Evolutionary conservation across 2,797 vertebrate genomes (phyloP).

Genomic region (Sebastolobus alascanus): DNA sequence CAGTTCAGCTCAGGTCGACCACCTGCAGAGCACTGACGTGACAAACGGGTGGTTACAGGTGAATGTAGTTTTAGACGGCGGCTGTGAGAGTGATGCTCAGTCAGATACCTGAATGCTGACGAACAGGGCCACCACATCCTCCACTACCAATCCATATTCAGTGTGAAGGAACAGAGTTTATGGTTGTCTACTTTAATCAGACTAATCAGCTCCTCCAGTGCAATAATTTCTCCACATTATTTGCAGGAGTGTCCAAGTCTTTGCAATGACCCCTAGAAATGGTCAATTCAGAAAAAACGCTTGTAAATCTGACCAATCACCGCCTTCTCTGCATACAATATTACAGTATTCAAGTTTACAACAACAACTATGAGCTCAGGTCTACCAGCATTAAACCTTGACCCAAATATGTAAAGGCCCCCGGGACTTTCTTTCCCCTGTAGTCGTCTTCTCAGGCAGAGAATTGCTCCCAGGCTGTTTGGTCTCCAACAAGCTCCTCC

Average conservation of each 20-base stretch:
- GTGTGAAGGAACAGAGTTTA: not conserved
- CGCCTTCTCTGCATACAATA: not conserved
- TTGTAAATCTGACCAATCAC: not conserved
- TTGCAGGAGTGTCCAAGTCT: not conserved
- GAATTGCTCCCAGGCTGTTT: conserved; percentile 4
- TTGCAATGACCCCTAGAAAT: not conserved
- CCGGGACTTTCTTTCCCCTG: not conserved
- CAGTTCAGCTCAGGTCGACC: conserved; percentile 8
- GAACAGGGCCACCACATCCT: conserved; percentile 11
- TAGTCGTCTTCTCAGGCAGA: conserved; percentile 11
- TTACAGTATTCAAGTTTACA: not conserved
- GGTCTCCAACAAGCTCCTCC: conserved; percentile 15
- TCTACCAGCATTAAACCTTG: not conserved
- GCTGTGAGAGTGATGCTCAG: conserved; percentile 18
- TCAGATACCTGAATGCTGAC: not conserved
- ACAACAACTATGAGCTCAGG: not conserved
- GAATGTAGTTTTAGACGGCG: not conserved
- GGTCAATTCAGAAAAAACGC: not conserved
- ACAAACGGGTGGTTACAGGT: not conserved
- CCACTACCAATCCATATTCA: not conserved
- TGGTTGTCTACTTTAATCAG: not conserved
- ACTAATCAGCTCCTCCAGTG: not conserved
- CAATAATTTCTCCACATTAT: not conserved
- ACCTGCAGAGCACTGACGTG: not conserved
- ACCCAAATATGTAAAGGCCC: not conserved